Conservation (phyloP, 2,797 vertebrate genomes). For the Octomys mimax region DNA sequence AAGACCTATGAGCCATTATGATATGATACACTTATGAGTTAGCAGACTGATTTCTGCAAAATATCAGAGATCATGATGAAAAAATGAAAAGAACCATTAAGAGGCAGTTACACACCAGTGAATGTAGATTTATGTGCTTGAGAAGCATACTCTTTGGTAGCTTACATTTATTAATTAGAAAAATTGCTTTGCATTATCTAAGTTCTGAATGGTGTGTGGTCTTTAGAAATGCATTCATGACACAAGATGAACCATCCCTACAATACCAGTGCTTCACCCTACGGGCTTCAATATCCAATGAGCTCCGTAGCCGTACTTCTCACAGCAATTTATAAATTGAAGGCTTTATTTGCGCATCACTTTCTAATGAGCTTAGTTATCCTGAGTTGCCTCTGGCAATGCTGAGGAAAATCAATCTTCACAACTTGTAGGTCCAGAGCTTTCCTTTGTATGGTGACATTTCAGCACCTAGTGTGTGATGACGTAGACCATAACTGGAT, state of each 20-base stretch:
- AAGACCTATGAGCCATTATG: neutral
- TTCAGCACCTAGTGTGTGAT: rapidly evolving
- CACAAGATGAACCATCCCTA: neutral
- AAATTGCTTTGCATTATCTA: constrained; percentile 6
- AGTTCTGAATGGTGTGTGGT: constrained; percentile 1
- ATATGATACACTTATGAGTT: neutral
- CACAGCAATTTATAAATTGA: neutral
- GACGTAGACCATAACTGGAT: neutral
- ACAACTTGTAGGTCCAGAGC: neutral
- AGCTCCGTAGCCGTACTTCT: neutral
- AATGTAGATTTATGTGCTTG: neutral
- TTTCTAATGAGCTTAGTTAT: constrained; percentile 37
- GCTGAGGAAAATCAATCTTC: neutral
- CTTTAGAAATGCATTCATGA: neutral
- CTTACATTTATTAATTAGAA: constrained; percentile 60
- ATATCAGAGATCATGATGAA: neutral
- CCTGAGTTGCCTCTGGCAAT: constrained; percentile 3
- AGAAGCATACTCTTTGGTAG: neutral
- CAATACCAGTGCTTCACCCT: neutral
- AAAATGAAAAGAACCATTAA: constrained; percentile 62
- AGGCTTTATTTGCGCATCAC: constrained; percentile 6
- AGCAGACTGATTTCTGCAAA: constrained; percentile 30
- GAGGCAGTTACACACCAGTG: neutral
- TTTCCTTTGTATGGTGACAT: neutral
- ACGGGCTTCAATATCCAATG: neutral